Evolutionary conservation across 2,888 invertebrate species (phyloP).

Genomic region (Osmoderma eremita): DNA sequence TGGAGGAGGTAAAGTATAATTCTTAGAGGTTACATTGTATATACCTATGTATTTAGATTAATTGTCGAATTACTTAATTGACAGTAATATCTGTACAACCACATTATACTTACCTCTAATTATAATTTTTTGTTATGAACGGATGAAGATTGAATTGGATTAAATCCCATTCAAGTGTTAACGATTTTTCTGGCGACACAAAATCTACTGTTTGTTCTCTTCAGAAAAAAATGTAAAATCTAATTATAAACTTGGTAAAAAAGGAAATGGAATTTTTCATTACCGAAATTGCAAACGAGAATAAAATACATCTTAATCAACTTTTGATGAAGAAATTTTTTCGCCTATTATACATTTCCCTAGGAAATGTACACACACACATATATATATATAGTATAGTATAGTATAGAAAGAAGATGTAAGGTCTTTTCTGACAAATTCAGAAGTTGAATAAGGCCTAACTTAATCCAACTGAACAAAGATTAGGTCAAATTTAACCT

Average conservation of each 20-base stretch:
- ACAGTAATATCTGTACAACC: too few species aligned
- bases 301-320: neutral
- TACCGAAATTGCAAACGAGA: neutral
- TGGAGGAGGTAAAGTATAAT: too few species aligned
- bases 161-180: neutral
- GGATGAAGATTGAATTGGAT: neutral
- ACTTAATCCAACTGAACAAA: constrained; percentile 31
- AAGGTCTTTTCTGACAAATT: constrained; percentile 11
- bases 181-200: neutral
- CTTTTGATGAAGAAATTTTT: neutral
- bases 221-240: constrained; percentile 8
- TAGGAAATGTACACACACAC: too few species aligned
- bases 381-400: too few species aligned
- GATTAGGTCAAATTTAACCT: constrained; percentile 31
- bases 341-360: neutral
- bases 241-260: constrained; percentile 5
- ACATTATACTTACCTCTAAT: neutral
- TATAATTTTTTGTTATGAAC: neutral
- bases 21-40: too few species aligned
- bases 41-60: too few species aligned
- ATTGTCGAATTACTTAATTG: too few species aligned
- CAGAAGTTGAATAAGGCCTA: constrained; percentile 36
- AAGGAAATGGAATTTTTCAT: neutral
- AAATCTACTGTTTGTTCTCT: neutral
- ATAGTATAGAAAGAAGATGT: neutral